phyloP scores from a whole-genome alignment of 2,113 vertebrate genomes.

The Rhadina sibilatrix region DNA sequence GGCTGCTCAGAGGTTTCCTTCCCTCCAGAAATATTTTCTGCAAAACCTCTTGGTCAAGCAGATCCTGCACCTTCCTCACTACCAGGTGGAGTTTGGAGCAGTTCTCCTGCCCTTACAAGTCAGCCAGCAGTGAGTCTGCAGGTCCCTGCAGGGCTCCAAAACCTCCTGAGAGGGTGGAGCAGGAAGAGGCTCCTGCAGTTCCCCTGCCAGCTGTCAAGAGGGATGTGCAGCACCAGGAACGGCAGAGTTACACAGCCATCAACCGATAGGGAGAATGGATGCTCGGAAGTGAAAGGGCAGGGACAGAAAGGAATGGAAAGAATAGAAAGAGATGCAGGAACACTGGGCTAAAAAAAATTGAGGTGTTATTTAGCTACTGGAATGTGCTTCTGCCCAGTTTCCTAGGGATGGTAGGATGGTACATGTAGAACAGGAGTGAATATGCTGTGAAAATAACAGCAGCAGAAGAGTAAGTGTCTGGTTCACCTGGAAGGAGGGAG shows the following conservation, averaged over 20 bases:
- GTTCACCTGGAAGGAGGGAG: neutral
- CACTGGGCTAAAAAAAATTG: fast-evolving
- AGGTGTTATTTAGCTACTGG: neutral
- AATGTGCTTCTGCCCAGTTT: neutral
- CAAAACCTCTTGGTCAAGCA: neutral
- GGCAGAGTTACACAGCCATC: fast-evolving
- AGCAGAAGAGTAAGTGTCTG: neutral
- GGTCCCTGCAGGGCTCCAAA: slow-evolving; percentile 23
- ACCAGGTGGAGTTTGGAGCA: neutral
- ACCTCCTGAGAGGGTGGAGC: neutral
- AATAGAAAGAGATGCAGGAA: neutral
- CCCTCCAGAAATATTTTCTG: neutral
- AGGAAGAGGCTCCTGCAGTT: neutral
- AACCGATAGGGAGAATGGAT: neutral
- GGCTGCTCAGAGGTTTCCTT: neutral
- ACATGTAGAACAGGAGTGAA: neutral
- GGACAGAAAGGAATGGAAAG: neutral
- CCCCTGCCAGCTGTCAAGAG: neutral
- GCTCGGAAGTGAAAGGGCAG: neutral
- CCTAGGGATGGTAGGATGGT: neutral
- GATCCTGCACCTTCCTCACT: neutral
- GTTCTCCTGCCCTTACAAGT: neutral
- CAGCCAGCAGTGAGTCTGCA: neutral
- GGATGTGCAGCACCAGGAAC: neutral
- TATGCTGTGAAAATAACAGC: neutral